These are phyloP conservation scores for Rhyacophila evoluta DNA, from an alignment of 2,888 invertebrate genomes.

Conservation along the genomic window DNA sequence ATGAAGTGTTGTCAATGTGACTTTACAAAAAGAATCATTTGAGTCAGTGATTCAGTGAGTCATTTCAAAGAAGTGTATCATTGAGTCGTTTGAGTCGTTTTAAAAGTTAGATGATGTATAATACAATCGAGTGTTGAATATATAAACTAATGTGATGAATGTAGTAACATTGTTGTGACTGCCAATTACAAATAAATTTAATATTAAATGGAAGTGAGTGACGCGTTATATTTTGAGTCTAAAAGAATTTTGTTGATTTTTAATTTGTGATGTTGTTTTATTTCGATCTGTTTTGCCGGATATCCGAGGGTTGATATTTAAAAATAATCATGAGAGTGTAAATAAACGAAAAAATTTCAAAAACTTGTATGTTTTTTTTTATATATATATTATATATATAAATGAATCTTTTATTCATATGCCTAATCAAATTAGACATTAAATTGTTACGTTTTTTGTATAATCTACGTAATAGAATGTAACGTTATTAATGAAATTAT, in stretches of 20 bases:
- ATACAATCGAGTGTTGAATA: no score
- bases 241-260: not conserved
- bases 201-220: not conserved
- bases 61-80: no score
- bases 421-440: conserved; percentile 15
- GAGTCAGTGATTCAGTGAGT: no score
- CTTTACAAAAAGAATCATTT: not conserved
- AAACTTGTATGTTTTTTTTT: not conserved
- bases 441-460: conserved; percentile 16
- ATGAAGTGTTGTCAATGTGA: not conserved
- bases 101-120: no score
- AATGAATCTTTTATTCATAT: not conserved
- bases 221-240: not conserved
- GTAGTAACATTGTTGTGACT: not conserved
- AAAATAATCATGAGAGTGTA: not conserved
- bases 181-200: not conserved
- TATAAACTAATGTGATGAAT: not conserved
- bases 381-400: no score
- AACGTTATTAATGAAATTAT: conserved; percentile 8
- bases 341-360: not conserved
- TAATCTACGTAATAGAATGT: conserved; percentile 10
- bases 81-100: no score
- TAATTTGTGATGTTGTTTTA: not conserved
- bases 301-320: not conserved
- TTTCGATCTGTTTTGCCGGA: not conserved